Evolutionary conservation across 2,888 invertebrate genomes (phyloP).

Genomic region (Quadroppia sp.): DNA sequence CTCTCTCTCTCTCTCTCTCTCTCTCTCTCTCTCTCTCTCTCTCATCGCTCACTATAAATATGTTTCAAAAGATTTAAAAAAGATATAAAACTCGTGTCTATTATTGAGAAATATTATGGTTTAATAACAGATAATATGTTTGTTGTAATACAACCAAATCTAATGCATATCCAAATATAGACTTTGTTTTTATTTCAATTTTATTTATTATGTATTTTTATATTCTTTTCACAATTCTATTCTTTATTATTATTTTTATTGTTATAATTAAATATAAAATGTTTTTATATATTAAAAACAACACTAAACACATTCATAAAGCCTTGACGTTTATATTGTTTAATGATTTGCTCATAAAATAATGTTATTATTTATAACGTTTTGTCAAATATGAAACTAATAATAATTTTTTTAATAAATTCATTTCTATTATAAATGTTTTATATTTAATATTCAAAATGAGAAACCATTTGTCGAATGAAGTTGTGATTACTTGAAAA

Average conservation of each 20-base stretch:
- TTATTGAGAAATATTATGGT: too few species aligned
- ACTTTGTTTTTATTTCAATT: not conserved
- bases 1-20: slow-evolving; percentile 5
- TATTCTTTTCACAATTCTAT: not conserved
- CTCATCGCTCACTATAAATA: too few species aligned
- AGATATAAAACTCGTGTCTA: not conserved
- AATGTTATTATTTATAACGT: not conserved
- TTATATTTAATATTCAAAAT: too few species aligned
- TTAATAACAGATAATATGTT: too few species aligned
- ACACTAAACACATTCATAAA: not conserved
- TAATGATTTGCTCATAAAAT: not conserved
- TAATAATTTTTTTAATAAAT: not conserved
- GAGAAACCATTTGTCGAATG: too few species aligned
- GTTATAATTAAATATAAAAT: not conserved
- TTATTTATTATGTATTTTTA: not conserved
- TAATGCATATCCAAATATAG: too few species aligned
- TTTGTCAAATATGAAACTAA: not conserved
- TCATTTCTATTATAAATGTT: too few species aligned
- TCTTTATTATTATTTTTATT: not conserved
- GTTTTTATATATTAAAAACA: not conserved
- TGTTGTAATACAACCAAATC: too few species aligned
- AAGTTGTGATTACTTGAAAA: too few species aligned
- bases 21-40: slow-evolving; percentile 7
- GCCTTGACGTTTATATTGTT: not conserved
- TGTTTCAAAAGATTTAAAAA: too few species aligned